phyloP scores from a whole-genome alignment of 2,113 vertebrate genomes.

The Emydura subglobosa region DNA sequence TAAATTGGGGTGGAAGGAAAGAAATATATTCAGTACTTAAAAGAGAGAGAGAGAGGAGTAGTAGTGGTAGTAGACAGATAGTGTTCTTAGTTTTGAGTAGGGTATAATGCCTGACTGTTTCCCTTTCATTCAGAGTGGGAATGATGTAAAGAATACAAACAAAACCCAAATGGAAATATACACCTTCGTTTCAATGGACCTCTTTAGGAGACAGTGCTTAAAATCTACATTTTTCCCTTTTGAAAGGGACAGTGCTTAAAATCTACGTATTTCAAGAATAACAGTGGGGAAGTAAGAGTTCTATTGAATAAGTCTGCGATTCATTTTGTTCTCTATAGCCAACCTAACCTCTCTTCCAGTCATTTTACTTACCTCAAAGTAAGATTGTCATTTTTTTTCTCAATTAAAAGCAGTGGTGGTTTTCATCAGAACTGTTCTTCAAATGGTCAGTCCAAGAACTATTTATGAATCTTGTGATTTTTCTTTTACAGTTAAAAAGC shows the following conservation, averaged over 20 bases:
- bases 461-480: conserved; percentile 74
- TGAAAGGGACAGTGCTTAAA: conserved; percentile 7
- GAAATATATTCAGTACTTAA: neutral
- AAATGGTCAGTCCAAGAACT: conserved; percentile 78
- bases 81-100: neutral
- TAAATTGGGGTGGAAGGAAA: neutral
- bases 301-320: neutral
- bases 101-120: neutral
- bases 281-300: neutral
- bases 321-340: conserved; percentile 40
- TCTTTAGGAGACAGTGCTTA: neutral
- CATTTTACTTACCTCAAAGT: conserved; percentile 29
- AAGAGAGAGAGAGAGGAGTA: neutral
- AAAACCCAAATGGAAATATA: conserved; percentile 8
- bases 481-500: conserved; percentile 88
- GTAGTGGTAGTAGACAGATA: neutral
- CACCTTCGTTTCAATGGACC: neutral
- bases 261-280: conserved; percentile 12
- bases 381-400: neutral
- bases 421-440: conserved; percentile 68
- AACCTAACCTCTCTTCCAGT: neutral
- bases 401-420: conserved; percentile 42
- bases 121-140: neutral
- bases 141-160: neutral
- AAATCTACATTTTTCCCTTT: neutral